Conservation (phyloP, 1,140 invertebrate genomes). For the Ceratitis capitata region DNA sequence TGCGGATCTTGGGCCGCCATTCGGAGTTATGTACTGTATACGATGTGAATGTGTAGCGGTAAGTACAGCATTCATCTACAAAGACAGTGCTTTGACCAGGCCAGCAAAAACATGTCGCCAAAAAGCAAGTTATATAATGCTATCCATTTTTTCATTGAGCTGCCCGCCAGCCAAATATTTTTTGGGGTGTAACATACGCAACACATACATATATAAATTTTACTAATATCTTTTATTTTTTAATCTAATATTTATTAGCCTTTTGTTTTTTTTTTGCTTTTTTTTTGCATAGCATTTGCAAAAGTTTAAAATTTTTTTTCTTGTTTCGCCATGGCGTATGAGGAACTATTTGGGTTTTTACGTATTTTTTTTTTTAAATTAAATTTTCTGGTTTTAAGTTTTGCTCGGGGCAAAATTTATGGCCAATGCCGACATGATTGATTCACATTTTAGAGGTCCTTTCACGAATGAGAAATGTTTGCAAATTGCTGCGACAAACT, state of each 20-base stretch:
- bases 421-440: conserved; percentile 51
- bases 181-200: no score
- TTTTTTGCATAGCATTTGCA: no score
- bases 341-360: neutral
- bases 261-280: no score
- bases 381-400: neutral
- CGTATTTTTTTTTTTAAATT: neutral
- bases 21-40: conserved; percentile 93
- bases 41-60: conserved; percentile 91
- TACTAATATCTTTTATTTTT: no score
- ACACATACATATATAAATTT: no score
- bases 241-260: no score
- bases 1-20: conserved; percentile 88
- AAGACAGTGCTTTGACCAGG: no score
- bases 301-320: no score
- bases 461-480: conserved; percentile 40
- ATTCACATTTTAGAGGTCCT: conserved; percentile 62
- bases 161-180: no score
- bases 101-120: neutral
- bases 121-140: neutral
- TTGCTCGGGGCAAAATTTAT: neutral
- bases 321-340: neutral
- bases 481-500: conserved; percentile 29
- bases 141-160: no score
- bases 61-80: no score